Conservation (phyloP, 2,797 vertebrate genomes). For the Helostoma temminkii region DNA sequence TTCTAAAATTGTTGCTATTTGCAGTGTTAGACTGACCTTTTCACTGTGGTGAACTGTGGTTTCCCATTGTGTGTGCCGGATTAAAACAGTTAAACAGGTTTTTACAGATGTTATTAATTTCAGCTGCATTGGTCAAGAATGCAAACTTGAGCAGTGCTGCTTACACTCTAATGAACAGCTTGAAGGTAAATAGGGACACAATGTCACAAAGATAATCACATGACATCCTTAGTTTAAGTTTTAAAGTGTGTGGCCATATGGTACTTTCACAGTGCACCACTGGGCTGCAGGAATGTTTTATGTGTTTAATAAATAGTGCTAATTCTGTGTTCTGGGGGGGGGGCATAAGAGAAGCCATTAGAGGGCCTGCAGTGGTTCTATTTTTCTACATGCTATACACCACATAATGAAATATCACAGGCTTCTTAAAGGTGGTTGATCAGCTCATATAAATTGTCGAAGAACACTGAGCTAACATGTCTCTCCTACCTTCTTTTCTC, state of each 20-base stretch:
- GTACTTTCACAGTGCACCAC: constrained; percentile 38
- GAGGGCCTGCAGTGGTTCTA: constrained; percentile 14
- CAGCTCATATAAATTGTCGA: constrained; percentile 17
- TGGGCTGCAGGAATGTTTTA: constrained; percentile 59
- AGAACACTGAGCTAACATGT: constrained; percentile 22
- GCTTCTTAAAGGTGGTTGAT: constrained; percentile 18
- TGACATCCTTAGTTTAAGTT: constrained; percentile 17
- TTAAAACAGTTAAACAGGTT: neutral
- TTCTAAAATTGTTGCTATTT: neutral
- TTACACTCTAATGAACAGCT: neutral
- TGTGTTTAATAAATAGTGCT: constrained; percentile 69
- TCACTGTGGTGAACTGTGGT: neutral
- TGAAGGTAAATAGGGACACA: neutral
- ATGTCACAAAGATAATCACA: neutral
- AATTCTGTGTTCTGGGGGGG: constrained; percentile 48
- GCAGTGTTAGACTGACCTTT: neutral
- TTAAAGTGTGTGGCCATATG: constrained; percentile 22
- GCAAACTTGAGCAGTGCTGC: neutral
- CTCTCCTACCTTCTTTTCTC: neutral
- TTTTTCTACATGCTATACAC: constrained; percentile 15
- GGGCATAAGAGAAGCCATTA: constrained; percentile 40
- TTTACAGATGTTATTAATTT: neutral
- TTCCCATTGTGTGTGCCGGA: neutral
- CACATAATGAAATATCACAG: constrained; percentile 5
- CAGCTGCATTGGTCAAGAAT: neutral